These are phyloP conservation scores for Hippasteria phrygiana DNA, from an alignment of 53 echinoderm and acorn worm species.

Conservation along the genomic window DNA sequence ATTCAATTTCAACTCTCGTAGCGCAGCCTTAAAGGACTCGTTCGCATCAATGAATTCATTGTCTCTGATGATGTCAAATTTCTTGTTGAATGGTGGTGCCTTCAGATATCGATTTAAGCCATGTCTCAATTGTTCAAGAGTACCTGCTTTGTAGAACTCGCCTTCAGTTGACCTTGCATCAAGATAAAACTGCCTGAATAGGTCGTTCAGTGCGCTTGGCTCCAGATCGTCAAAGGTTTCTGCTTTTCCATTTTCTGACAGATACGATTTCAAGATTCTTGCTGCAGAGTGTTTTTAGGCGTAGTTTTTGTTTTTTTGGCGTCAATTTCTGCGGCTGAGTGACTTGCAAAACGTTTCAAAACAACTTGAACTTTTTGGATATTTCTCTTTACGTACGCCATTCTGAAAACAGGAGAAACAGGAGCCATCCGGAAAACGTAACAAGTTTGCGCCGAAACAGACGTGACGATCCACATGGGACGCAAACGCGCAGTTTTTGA, in stretches of 20 bases:
- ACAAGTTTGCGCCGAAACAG: no score
- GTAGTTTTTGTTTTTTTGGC: no score
- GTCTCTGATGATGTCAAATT: conserved; percentile 45
- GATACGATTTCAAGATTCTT: not conserved
- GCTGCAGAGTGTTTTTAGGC: not conserved
- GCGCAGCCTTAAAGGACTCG: conserved; percentile 28
- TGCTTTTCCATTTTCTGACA: no score
- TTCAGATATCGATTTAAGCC: conserved; percentile 60
- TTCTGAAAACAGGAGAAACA: no score
- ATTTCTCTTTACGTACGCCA: no score
- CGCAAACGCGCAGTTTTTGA: no score
- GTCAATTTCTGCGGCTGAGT: no score
- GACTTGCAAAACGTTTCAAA: no score
- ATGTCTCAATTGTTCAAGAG: conserved; percentile 2
- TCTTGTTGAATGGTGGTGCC: not conserved
- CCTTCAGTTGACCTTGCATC: conserved; percentile 47
- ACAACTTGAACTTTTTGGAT: no score
- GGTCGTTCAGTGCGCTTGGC: not conserved
- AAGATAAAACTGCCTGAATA: conserved; percentile 41
- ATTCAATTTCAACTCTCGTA: conserved; percentile 34
- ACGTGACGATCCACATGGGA: no score
- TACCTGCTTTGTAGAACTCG: conserved; percentile 42
- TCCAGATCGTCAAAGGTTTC: not conserved
- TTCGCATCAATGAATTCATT: conserved; percentile 33
- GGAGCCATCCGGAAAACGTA: no score